Base-by-base conservation (phyloP, 2,888 invertebrate species). In the Poecilus cupreus region DNA sequence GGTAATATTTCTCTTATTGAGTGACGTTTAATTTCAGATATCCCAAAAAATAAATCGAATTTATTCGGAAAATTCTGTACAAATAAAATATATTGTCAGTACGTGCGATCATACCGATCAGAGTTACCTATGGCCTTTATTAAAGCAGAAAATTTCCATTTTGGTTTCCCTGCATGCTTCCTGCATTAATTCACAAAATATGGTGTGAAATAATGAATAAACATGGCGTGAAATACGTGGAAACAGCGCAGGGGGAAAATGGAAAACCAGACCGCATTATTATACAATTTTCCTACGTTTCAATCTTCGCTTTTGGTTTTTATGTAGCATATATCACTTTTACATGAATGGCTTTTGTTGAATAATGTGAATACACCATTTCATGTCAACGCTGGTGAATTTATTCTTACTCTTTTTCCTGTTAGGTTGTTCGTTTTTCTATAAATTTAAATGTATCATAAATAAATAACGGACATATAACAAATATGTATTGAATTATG, bases 71-170 rank as follows among this genome's bases (percentile, higher is more conserved):
- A 43, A n/a, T 2, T 10, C 13, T 13, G 43, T 43, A 11, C 43
- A 43, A n/a, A 1, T 43, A 43, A 13, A 60, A 60, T 60, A 37
- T 37, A 68, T 68, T 68, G 37, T 68, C 64, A 37, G 11, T 11
- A 68, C 64, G 32, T 18, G 37, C 64, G 64, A 68, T 68, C 24
- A 6, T n/a, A 10, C 10, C 64, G 64, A 68, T 68, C 24, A 6
- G 13, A 26, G 24, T 26, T 60, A 68, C 32, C 64, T 68, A 37
- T 37, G 32, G 10, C 64, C 37, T 68, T 68, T 37, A 68, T 68
- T 68, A 68, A 68, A 68, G 64, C 64, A 68, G 64, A 68, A 64
- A 64, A 68, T 68, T 68, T 32, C 64, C 64, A 68, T 68, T 68
- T 68, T 68, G 64, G 64, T 37, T 68, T 37, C 37, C 18, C 32